Evolutionary conservation across 2,113 vertebrate genomes (phyloP).

Genomic region (Baryphthengus martii): DNA sequence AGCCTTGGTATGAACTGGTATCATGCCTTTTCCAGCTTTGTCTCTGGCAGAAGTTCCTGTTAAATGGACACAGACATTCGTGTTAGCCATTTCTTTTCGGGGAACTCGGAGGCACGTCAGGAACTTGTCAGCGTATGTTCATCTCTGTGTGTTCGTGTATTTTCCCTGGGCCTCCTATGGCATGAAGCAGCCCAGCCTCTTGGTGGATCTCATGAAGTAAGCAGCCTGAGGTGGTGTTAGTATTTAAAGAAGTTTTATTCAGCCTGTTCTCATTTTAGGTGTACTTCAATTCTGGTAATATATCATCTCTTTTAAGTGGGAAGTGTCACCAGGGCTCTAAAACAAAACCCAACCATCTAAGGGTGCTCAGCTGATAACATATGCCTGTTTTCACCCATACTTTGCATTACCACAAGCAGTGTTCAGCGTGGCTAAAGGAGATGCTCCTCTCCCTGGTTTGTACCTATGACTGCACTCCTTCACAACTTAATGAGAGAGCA

Average conservation of each 20-base stretch:
- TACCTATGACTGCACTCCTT: rapidly evolving
- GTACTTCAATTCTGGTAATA: background rate
- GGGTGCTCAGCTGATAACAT: background rate
- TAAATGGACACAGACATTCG: background rate
- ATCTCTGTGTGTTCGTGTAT: rapidly evolving
- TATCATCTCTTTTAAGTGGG: background rate
- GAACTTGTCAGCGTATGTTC: background rate
- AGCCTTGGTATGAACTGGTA: background rate
- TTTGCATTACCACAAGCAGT: background rate
- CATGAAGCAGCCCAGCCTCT: background rate
- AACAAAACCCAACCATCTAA: background rate
- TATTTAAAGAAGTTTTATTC: background rate
- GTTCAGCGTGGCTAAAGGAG: background rate
- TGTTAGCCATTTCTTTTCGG: background rate
- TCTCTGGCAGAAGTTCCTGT: background rate
- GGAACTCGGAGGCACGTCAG: background rate
- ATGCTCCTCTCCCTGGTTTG: background rate
- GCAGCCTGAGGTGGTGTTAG: background rate
- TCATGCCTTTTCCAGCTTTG: background rate
- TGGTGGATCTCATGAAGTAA: background rate
- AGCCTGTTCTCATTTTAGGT: background rate
- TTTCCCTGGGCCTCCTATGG: background rate
- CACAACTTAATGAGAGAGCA: background rate
- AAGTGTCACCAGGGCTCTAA: background rate
- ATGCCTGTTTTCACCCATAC: background rate